Evolutionary conservation across 2,113 vertebrate genomes (phyloP), one percentile per base, ranked within the genome.

Genomic region (Peromyscus polionotus): DNA sequence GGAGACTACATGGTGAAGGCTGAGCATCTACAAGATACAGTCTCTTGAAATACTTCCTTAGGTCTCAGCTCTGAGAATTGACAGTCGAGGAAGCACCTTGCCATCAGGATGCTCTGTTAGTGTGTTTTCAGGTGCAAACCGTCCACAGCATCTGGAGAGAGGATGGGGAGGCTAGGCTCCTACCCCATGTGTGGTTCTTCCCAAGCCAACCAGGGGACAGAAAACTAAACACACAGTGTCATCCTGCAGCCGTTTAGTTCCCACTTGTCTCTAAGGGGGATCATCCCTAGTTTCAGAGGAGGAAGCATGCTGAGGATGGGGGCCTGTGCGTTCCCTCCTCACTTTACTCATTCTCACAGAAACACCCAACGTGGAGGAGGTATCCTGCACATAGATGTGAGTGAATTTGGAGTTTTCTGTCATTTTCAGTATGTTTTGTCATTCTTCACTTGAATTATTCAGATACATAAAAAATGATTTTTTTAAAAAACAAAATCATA

Each of bases 371-470:
- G 54, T 80, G 88, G 59, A 72, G 90, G 76, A 48, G 63, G 36
- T 79, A 42, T 75, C 75, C 81, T 57, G n/a, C 22, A 84, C 73
- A 48, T 83, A 51, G 39, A 8, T 87, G 54, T 79, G 54, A 57
- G n/a, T 19, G 68, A 89, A 7, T 67, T 83, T 92, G 63, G 59
- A 33, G 4, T 57, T 67, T 42, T 65, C 45, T 87, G 26, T 88
- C 61, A 79, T 88, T 90, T 93, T 42, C 20, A 88, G 0, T 95
- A 90, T 72, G 72, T 96, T 84, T 91, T 94, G 80, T 94, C 17
- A 87, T 31, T 84, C 3, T 95, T 91, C 22, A 5, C 2, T 96
- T 88, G 80, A 51, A 31, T 92, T 88, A 12, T 77, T 22, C 39
- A 92, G 39, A 68, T 24, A 76, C 28, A 39, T 16, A 84, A 54